Percentiles rank a stretch among this genome's conserved stretches.
These are phyloP conservation scores for Narcine bancroftii DNA, from an alignment of 2,113 vertebrate species.

Conservation along the genomic window DNA sequence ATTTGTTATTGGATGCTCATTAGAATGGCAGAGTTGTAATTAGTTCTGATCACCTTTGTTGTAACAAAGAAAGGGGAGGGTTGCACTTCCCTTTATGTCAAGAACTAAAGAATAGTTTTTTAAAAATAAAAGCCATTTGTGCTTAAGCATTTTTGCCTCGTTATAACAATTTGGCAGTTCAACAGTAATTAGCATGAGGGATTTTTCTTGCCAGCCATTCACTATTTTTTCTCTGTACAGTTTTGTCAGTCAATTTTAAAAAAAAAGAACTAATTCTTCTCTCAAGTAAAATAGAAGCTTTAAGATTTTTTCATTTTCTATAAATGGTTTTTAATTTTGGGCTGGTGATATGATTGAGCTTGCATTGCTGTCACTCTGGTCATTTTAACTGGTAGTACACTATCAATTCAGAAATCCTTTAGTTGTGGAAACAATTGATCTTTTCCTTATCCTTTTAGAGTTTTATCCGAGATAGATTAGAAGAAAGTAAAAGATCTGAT, in stretches of 20 bases:
- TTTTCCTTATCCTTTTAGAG: conserved; percentile 57
- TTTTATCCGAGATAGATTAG: conserved; percentile 82
- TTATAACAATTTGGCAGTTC: neutral
- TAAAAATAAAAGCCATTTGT: neutral
- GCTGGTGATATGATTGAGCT: neutral
- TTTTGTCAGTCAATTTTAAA: neutral
- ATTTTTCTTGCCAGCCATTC: neutral
- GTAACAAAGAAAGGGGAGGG: no score
- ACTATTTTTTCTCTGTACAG: neutral
- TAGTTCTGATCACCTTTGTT: no score
- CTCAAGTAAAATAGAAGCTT: neutral
- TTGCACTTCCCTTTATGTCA: no score
- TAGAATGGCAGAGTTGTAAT: no score
- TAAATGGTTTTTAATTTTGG: neutral
- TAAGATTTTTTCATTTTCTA: neutral
- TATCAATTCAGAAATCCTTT: neutral
- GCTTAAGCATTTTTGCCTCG: no score
- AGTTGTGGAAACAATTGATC: neutral
- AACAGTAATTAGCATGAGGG: neutral
- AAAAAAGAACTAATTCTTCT: neutral
- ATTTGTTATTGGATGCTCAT: no score
- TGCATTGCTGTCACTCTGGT: neutral
- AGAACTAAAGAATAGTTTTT: no score
- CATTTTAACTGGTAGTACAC: neutral
- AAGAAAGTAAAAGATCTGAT: conserved; percentile 80